Percentiles rank a stretch among this genome's conserved stretches.
phyloP scores from a whole-genome alignment of 2,888 invertebrate genomes.

The Drosophila mercatorum region DNA sequence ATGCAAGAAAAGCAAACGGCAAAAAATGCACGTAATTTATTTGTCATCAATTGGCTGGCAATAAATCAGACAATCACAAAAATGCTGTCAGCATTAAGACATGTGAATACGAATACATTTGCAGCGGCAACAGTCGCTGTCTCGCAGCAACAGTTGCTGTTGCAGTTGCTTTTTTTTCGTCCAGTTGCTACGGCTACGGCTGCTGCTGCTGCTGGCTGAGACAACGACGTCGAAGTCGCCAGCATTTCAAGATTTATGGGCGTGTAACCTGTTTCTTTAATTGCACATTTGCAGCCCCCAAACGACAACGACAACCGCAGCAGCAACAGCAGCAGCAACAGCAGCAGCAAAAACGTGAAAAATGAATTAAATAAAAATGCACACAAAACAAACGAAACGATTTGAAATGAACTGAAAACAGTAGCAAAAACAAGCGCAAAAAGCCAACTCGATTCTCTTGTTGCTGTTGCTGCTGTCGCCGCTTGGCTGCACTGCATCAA shows the following conservation, averaged over 20 bases:
- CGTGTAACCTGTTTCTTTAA: constrained; percentile 84
- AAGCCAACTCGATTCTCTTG: constrained; percentile 49
- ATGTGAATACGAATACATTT: constrained; percentile 76
- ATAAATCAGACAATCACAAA: constrained; percentile 84
- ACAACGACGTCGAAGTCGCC: constrained; percentile 59
- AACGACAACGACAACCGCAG: constrained; percentile 61
- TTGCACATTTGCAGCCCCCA: constrained; percentile 83
- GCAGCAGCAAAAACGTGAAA: constrained; percentile 68
- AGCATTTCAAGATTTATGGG: constrained; percentile 81
- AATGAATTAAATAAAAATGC: constrained; percentile 79
- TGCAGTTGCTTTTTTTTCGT: constrained; percentile 1
- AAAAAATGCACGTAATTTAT: constrained; percentile 73
- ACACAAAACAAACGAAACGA: constrained; percentile 70
- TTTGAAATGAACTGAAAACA: constrained; percentile 74
- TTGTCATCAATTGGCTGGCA: constrained; percentile 81
- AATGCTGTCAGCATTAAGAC: constrained; percentile 83
- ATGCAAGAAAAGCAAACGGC: constrained; percentile 50
- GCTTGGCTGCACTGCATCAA: constrained; percentile 69
- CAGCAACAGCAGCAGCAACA: constrained; percentile 50
- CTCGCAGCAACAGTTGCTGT: constrained; percentile 34
- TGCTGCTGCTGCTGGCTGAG: constrained; percentile 33
- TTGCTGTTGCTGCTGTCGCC: constrained; percentile 32
- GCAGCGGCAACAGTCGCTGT: constrained; percentile 39
- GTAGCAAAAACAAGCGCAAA: constrained; percentile 63
- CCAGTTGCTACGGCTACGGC: neutral